These are phyloP conservation scores for Drosophila quinaria DNA, from an alignment of 2,888 invertebrate species.

Conservation along the genomic window DNA sequence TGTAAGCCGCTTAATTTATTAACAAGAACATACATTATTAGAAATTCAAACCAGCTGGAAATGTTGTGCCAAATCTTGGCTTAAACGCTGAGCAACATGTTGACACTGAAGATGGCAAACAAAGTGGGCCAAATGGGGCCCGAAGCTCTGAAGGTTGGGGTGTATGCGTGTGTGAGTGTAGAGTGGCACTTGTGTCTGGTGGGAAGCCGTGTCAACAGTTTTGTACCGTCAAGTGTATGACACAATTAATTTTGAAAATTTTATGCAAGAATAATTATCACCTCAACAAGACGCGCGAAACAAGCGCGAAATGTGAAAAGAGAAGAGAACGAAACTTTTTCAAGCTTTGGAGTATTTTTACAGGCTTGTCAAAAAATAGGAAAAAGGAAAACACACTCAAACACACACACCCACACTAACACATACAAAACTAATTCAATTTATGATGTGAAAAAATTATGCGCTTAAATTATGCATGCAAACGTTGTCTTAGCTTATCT, in stretches of 20 bases:
- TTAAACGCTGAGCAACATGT: constrained; percentile 51
- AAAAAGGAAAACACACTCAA: neutral
- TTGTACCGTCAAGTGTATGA: constrained; percentile 46
- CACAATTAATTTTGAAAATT: constrained; percentile 72
- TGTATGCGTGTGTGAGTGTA: neutral
- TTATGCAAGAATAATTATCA: constrained; percentile 74
- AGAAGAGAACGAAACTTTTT: constrained; percentile 6
- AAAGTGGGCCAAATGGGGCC: constrained; percentile 22
- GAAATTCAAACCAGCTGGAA: constrained; percentile 33
- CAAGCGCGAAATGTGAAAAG: neutral
- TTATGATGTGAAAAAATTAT: constrained; percentile 58
- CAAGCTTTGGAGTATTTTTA: constrained; percentile 9
- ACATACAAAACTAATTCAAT: constrained; percentile 52
- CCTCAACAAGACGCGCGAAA: constrained; percentile 37
- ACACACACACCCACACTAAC: constrained; percentile 1
- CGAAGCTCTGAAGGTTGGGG: neutral
- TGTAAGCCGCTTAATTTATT: constrained; percentile 79
- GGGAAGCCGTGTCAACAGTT: constrained; percentile 51
- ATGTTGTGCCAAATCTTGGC: constrained; percentile 47
- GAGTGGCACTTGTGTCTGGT: constrained; percentile 10
- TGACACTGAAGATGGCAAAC: constrained; percentile 42
- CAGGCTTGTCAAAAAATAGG: constrained; percentile 5
- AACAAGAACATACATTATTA: constrained; percentile 50
- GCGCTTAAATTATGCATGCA: constrained; percentile 62
- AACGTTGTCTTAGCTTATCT: constrained; percentile 51